Conservation (phyloP, 2,797 vertebrate genomes). For the Sylvia borin region DNA sequence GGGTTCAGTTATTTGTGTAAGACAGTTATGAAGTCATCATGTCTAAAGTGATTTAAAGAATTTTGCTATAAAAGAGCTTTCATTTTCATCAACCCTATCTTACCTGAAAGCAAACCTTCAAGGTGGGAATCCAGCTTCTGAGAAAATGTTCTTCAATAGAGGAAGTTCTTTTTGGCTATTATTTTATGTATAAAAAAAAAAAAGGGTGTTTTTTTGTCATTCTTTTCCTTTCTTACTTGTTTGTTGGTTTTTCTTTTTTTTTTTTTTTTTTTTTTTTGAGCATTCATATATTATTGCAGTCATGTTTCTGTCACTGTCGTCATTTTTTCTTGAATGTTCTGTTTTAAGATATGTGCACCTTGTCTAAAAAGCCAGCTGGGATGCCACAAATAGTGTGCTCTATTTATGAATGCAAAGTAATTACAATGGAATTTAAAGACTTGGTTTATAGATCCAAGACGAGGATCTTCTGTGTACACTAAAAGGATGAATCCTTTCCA, state of each 20-base stretch:
- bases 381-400: slow-evolving; percentile 76
- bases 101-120: background rate
- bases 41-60: slow-evolving; percentile 15
- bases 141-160: background rate
- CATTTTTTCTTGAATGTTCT: slow-evolving; percentile 45
- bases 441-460: slow-evolving; percentile 80
- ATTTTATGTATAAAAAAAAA: background rate
- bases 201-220: accelerated
- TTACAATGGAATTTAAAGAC: slow-evolving; percentile 82
- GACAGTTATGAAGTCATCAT: background rate
- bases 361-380: slow-evolving; percentile 74
- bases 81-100: background rate
- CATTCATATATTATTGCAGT: slow-evolving; percentile 9
- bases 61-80: background rate
- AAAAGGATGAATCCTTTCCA: slow-evolving; percentile 81
- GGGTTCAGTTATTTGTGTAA: slow-evolving; percentile 33
- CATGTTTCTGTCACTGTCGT: slow-evolving; percentile 34
- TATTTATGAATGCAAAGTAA: slow-evolving; percentile 81
- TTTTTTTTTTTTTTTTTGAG: background rate
- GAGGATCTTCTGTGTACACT: slow-evolving; percentile 80
- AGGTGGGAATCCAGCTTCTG: background rate
- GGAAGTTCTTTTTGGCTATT: background rate
- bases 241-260: background rate
- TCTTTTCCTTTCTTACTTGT: background rate
- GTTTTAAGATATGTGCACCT: slow-evolving; percentile 71